phyloP scores from a whole-genome alignment of 2,888 invertebrate species.

The Cancer borealis region DNA sequence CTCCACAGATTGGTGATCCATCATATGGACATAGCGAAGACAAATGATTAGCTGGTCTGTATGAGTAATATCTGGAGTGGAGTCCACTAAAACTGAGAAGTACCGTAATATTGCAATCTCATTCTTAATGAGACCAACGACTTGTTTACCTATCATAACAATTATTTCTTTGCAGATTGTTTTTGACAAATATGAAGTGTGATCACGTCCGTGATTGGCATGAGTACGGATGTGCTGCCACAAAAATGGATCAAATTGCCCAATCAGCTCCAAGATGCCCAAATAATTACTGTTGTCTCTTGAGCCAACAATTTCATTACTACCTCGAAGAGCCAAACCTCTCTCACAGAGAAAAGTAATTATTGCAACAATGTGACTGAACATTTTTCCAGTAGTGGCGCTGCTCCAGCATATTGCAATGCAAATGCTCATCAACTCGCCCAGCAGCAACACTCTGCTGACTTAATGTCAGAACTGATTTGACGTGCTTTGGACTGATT shows the following conservation, averaged over 20 bases:
- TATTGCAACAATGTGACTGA: too few species aligned
- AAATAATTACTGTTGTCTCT: conserved; percentile 10
- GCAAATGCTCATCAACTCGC: conserved; percentile 5
- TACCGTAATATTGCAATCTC: too few species aligned
- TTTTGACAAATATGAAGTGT: background rate
- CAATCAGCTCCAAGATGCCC: conserved; percentile 5
- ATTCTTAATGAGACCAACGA: too few species aligned
- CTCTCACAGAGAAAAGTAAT: background rate
- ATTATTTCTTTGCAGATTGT: conserved; percentile 30
- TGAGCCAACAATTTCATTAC: background rate
- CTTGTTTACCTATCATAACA: background rate
- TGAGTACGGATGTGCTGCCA: too few species aligned
- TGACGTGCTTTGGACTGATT: conserved; percentile 21
- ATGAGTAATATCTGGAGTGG: background rate
- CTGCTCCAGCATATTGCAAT: background rate
- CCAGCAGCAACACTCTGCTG: background rate
- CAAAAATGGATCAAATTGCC: background rate
- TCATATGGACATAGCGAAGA: too few species aligned
- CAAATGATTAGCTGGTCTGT: background rate
- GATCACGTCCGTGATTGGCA: too few species aligned
- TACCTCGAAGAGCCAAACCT: background rate
- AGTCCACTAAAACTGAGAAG: too few species aligned
- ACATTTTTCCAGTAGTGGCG: too few species aligned
- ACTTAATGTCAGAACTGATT: conserved; percentile 1
- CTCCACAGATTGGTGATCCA: too few species aligned